These are phyloP conservation scores for Globia sparganii DNA, from an alignment of 2,888 invertebrate genomes.

Conservation along the genomic window DNA sequence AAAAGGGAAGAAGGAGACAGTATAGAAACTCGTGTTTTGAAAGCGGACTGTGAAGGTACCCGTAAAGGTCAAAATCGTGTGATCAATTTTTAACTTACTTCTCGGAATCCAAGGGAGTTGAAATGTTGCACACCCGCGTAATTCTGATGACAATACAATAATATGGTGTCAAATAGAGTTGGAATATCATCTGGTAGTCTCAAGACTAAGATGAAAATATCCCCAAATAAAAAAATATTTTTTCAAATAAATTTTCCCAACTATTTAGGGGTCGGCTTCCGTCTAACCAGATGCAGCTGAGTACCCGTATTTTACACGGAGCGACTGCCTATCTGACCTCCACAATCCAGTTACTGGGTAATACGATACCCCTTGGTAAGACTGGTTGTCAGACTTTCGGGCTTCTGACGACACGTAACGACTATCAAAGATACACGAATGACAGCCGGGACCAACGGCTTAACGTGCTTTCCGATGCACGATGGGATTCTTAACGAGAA, in stretches of 20 bases:
- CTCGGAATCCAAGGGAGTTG: conserved; percentile 40
- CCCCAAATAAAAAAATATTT: too few species aligned
- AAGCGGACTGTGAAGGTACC: background rate
- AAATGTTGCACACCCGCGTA: conserved; percentile 42
- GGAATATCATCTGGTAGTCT: background rate
- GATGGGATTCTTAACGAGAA: background rate
- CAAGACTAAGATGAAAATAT: background rate
- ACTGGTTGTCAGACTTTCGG: background rate
- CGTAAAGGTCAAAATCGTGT: background rate
- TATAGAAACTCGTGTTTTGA: background rate
- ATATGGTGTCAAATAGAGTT: background rate
- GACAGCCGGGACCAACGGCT: background rate
- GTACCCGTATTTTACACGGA: background rate
- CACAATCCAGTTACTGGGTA: background rate
- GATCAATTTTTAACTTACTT: conserved; percentile 33
- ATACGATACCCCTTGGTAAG: background rate
- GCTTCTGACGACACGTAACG: background rate
- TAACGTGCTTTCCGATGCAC: background rate
- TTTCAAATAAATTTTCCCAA: too few species aligned
- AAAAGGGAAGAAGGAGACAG: conserved; percentile 1
- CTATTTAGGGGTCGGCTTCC: background rate
- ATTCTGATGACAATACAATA: conserved; percentile 42
- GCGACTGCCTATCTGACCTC: background rate
- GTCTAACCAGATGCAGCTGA: background rate
- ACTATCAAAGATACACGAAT: background rate